Base-by-base conservation (phyloP, 2,113 vertebrate genomes). In the Nipponia nippon region DNA sequence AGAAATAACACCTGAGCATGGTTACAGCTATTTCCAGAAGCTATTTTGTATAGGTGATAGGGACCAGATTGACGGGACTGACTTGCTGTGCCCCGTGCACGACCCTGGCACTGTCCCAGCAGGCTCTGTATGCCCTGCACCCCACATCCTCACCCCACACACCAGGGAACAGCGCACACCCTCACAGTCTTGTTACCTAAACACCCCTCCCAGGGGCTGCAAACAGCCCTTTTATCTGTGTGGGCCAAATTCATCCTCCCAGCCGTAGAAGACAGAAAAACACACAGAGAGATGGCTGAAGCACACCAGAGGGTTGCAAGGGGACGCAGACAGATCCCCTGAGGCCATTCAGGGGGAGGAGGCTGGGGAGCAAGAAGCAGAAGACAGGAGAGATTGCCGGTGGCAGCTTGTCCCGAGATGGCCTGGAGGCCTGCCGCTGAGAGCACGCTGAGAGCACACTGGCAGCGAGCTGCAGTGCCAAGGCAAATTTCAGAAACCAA, bases 371-470 rank as follows among this genome's bases (percentile, higher is more conserved):
- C 6, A 40, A 77, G 20, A 52, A 52, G 44, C 6, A 58, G 29
- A 58, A 75, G 50, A 47, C 5, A 18, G 26, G 34, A 70, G 34
- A 40, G 8, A 7, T 40, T 0, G 1, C 14, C 3, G 1, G 20
- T 52, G 23, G 25, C 55, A 70, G 27, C 55, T 76, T 36, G 13
- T 73, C 55, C 65, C 1, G 1, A 73, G 53, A 20, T 30, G 14
- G 32, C 30, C n/a, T 50, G 25, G 61, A 61, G 10, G 21, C 40
- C 53, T 75, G 69, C n/a, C 0, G 0, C 55, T 81, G 61, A 19
- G 29, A 49, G 20, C 1, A 0, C 0, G 0, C 55, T 81, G 61
- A 19, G 30, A 49, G 21, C 1, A 0, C 26, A 34, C 20, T 6
- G 26, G 16, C 20, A 56, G 55, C 1, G 1, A 58, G 23, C 20